These are phyloP conservation scores for Gambusia yucatana DNA, from an alignment of 2,797 vertebrate genomes.

Conservation along the genomic window DNA sequence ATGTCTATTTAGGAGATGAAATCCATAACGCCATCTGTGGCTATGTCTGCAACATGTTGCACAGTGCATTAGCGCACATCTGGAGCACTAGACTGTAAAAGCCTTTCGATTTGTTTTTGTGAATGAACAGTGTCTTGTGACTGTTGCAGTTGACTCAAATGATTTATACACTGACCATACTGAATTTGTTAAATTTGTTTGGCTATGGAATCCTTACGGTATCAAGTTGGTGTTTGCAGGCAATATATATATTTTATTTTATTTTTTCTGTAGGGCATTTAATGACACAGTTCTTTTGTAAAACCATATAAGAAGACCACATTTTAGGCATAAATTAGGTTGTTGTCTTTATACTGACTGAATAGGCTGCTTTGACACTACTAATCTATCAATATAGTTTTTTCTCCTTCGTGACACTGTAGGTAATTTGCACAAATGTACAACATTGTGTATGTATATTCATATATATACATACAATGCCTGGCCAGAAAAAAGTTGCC, in stretches of 20 bases:
- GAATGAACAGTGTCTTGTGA: constrained; percentile 45
- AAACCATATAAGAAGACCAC: constrained; percentile 18
- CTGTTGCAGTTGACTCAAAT: neutral
- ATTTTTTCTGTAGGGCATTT: constrained; percentile 16
- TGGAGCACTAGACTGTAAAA: constrained; percentile 84
- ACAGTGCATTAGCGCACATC: constrained; percentile 69
- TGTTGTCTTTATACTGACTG: neutral
- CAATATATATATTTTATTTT: too few species aligned
- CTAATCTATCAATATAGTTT: neutral
- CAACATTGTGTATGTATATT: neutral
- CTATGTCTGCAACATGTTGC: constrained; percentile 66
- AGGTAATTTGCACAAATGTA: constrained; percentile 16
- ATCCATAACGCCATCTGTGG: neutral
- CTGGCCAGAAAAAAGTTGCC: too few species aligned
- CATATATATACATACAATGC: neutral
- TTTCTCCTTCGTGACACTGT: constrained; percentile 10
- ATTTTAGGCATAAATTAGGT: neutral
- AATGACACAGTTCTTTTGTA: constrained; percentile 26
- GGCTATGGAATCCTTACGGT: neutral
- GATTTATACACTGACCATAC: constrained; percentile 4
- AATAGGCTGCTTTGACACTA: constrained; percentile 1
- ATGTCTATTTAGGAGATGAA: neutral
- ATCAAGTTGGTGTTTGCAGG: constrained; percentile 21
- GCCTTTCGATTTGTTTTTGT: constrained; percentile 39
- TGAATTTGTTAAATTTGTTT: constrained; percentile 4